phyloP scores from a whole-genome alignment of 2,888 invertebrate species.

The Pammene fasciana region DNA sequence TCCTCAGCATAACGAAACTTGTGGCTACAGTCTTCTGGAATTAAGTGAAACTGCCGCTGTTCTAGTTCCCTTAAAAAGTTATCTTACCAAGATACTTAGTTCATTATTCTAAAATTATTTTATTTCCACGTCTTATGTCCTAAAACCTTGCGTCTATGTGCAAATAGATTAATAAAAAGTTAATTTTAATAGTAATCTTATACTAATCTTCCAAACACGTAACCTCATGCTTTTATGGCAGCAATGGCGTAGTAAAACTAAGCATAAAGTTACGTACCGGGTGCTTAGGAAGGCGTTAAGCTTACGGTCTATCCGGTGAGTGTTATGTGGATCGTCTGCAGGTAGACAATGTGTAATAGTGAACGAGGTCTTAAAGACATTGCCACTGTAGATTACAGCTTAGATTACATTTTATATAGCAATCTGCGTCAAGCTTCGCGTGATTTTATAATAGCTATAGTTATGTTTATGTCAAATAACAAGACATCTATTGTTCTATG shows the following conservation, averaged over 20 bases:
- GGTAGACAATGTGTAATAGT: neutral
- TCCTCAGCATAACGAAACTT: too few relatives aligned
- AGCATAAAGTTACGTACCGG: neutral
- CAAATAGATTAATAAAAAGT: neutral
- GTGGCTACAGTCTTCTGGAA: too few relatives aligned
- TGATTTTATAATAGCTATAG: too few relatives aligned
- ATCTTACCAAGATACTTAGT: too few relatives aligned
- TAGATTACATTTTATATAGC: neutral
- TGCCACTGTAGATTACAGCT: neutral
- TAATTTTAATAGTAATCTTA: neutral
- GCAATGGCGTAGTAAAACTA: neutral
- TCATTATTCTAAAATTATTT: too few relatives aligned
- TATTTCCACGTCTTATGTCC: too few relatives aligned
- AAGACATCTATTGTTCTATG: too few relatives aligned
- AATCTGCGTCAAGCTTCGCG: too few relatives aligned
- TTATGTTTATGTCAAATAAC: too few relatives aligned
- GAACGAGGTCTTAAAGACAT: neutral
- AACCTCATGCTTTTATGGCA: neutral
- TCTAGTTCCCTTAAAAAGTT: too few relatives aligned
- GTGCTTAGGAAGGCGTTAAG: neutral
- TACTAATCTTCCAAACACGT: neutral
- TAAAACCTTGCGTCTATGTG: neutral
- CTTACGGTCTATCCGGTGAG: neutral
- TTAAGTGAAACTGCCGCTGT: too few relatives aligned
- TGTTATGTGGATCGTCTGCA: slow-evolving; percentile 1